Evolutionary conservation across 2,113 vertebrate species (phyloP).

Genomic region (Bucco capensis): DNA sequence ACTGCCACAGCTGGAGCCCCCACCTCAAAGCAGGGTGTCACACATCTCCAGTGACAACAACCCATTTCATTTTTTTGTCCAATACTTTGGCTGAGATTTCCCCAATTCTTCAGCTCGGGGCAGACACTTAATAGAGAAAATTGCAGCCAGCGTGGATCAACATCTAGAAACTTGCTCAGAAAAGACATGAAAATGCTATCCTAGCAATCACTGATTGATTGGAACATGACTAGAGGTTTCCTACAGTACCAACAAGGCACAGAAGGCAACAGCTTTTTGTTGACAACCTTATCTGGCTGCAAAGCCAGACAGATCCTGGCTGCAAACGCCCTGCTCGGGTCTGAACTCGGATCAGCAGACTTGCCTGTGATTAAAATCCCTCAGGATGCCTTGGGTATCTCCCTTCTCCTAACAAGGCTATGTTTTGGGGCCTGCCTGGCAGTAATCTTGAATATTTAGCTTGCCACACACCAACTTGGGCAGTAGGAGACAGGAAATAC

Average conservation of each 20-base stretch:
- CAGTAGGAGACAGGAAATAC: neutral
- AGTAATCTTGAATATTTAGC: neutral
- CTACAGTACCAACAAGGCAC: neutral
- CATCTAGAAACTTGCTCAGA: neutral
- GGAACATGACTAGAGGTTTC: neutral
- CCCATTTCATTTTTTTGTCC: neutral
- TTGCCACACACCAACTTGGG: neutral
- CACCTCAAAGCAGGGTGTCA: neutral
- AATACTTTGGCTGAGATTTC: neutral
- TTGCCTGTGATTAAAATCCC: neutral
- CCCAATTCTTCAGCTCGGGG: neutral
- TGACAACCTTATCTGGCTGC: neutral
- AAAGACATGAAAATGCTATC: neutral
- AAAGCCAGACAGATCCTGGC: neutral
- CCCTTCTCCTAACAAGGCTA: neutral
- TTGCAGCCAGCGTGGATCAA: neutral
- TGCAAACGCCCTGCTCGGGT: neutral
- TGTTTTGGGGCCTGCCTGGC: slow-evolving; percentile 2
- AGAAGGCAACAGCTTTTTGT: neutral
- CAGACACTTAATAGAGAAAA: neutral
- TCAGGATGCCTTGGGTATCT: neutral
- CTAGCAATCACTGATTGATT: no score
- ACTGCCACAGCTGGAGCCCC: neutral
- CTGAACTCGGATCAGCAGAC: neutral
- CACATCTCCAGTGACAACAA: neutral